Conservation (phyloP, 2,113 vertebrate genomes). For the Mus pahari region DNA sequence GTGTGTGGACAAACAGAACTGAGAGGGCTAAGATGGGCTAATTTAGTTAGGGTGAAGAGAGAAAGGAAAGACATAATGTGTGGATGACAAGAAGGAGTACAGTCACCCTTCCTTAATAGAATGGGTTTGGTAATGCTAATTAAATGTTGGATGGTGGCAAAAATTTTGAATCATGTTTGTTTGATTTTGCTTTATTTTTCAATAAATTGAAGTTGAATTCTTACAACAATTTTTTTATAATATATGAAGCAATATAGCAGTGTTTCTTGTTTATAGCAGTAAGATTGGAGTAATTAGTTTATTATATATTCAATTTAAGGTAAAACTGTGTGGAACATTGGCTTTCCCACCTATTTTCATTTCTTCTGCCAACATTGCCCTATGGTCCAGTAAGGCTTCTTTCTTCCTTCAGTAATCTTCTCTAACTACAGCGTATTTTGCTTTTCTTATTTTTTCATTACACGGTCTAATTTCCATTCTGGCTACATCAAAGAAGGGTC, state of each 20-base stretch:
- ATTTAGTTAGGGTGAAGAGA: background rate
- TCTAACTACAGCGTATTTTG: background rate
- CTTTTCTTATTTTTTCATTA: background rate
- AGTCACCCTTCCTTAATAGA: background rate
- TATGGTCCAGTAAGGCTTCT: background rate
- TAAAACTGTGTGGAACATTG: background rate
- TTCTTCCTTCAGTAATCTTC: background rate
- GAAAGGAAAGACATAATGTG: background rate
- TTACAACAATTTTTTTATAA: background rate
- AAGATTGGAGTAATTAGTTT: constrained; percentile 39
- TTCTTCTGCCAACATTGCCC: background rate
- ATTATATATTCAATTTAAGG: constrained; percentile 34
- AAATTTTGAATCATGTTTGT: constrained; percentile 12
- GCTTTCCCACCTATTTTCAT: background rate
- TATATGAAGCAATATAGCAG: constrained; percentile 55
- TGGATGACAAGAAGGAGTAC: background rate
- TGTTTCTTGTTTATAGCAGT: constrained; percentile 48
- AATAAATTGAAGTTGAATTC: background rate
- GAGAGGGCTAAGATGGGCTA: background rate
- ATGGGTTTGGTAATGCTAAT: background rate
- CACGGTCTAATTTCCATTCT: background rate
- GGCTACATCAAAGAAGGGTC: background rate
- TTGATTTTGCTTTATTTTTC: background rate
- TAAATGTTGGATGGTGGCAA: constrained; percentile 56
- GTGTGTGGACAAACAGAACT: background rate